Evolutionary conservation across 2,113 vertebrate species (phyloP), one percentile per base, ranked within the genome.

Genomic region (Indicator indicator): DNA sequence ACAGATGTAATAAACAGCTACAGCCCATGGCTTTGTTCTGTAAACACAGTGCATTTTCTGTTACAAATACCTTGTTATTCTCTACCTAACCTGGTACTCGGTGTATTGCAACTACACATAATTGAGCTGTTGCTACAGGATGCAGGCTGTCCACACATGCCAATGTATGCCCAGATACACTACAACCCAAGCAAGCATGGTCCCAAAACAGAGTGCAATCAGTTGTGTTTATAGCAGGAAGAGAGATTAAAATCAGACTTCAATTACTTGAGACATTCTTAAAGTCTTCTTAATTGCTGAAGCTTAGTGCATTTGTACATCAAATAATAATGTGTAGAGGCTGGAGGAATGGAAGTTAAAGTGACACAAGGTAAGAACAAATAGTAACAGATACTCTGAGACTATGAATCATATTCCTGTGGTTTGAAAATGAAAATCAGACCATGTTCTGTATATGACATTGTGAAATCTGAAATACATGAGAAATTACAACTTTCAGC

Each of bases 371-470:
- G 30, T 74, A 71, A 58, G 17, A 80, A n/a, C 46, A 44, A 90
- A 16, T 40, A 48, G 28, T 93, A 76, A 71, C 65, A 71, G 63
- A 62, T 92, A 80, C 30, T 90, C 40, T 65, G 38, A 76, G 27
- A 32, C 76, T 85, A 55, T 65, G 85, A 90, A 75, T 82, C 33
- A 27, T 73, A 71, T 80, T 89, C 21, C 0, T 13, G 0, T 60
- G 77, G 13, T 83, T 90, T 80, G 48, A 75, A 78, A 77, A 92
- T n/a, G n/a, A 78, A 77, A 90, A 80, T 59, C 26, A 83, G 26
- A 63, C 2, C 19, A 15, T 9, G 1, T 76, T 87, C 36, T 91
- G 10, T 48, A 10, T 69, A 19, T 32, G 38, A 30, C 42, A 82
- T 28, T 81, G 10, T 60, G 64, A 93, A 90, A 86, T 81, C 27